Base-by-base conservation (phyloP, 1,140 invertebrate species). In the Tetraneura akinire region DNA sequence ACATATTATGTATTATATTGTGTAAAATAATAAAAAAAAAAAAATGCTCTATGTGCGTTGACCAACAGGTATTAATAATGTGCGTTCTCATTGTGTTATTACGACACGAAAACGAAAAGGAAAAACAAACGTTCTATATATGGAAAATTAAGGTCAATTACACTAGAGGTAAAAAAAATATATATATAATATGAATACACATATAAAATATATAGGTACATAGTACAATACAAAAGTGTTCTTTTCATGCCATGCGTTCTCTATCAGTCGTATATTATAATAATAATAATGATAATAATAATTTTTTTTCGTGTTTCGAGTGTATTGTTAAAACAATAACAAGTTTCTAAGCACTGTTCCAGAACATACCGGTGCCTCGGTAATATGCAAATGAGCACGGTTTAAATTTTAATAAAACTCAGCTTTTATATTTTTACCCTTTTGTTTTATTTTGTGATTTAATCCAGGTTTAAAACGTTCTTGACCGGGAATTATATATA, bases 111-210 rank as follows among this genome's bases (percentile, higher is more conserved):
- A 78, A 68, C 13, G 21, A 23, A 62, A 32, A 47, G 32, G 37
- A 78, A 78, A 37, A 62, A 78, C 74, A 78, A 78, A 78, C 53
- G 37, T 62, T 78, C 74, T 78, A 78, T 78, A 78, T 60, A 78
- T 45, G 74, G 74, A 60, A 78, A 57, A 78, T 78, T 78, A 78
- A 78, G 74, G 74, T 78, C 74, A 78, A 78, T 78, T 78, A 78
- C 55, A 62, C 74, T 60, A 37, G 11, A 47, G 37, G 55, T 23
- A 71, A 51, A 68, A 42, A 62, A 62, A 62, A 29, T 51, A 70
- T 26, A 70, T 26, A 29, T 16, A 62, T 26, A 62, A 29, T 51
- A 70, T 26, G 49, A 49, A 29, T 16, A 62, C 57, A 16, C 8
- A 37, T 37, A 37, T 37, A 37, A 4, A 37, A 4, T 37, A 37